These are phyloP conservation scores for Trachymyrmex cornetzi DNA, from an alignment of 1,140 invertebrate species.

Conservation along the genomic window DNA sequence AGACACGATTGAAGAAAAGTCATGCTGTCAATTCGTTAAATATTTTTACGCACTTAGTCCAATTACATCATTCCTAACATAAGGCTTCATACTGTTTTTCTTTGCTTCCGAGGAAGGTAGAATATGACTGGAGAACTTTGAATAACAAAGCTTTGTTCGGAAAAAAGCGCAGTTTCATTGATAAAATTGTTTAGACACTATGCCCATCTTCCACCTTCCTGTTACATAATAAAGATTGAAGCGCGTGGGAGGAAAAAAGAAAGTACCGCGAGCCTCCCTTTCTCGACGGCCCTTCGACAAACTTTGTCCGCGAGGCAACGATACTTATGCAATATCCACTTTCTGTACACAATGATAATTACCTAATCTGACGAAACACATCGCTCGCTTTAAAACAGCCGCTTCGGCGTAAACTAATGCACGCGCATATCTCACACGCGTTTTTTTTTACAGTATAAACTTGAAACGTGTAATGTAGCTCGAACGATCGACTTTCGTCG, in stretches of 20 bases:
- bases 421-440: not conserved
- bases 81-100: conserved; percentile 12
- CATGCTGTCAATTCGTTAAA: conserved; percentile 52
- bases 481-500: conserved; percentile 13
- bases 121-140: conserved; percentile 12
- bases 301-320: conserved; percentile 33
- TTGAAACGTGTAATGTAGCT: conserved; percentile 8
- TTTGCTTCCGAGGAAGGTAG: conserved; percentile 2
- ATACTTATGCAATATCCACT: conserved; percentile 37
- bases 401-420: not conserved
- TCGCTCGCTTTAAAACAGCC: conserved; percentile 14
- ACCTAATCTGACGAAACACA: conserved; percentile 11
- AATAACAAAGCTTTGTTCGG: not conserved
- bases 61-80: conserved; percentile 46
- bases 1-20: conserved; percentile 36
- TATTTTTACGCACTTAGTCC: conserved; percentile 47
- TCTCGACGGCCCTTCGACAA: not conserved
- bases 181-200: conserved; percentile 31
- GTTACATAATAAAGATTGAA: conserved; percentile 52
- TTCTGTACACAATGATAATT: conserved; percentile 41
- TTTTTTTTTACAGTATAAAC: not conserved
- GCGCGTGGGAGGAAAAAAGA: not conserved
- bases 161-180: not conserved
- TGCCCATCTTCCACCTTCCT: conserved; percentile 64
- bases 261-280: not conserved